Percentiles rank a stretch among this genome's conserved stretches.
These are phyloP conservation scores for Machaerirhynchus nigripectus DNA, from an alignment of 2,113 vertebrate species.

Conservation along the genomic window DNA sequence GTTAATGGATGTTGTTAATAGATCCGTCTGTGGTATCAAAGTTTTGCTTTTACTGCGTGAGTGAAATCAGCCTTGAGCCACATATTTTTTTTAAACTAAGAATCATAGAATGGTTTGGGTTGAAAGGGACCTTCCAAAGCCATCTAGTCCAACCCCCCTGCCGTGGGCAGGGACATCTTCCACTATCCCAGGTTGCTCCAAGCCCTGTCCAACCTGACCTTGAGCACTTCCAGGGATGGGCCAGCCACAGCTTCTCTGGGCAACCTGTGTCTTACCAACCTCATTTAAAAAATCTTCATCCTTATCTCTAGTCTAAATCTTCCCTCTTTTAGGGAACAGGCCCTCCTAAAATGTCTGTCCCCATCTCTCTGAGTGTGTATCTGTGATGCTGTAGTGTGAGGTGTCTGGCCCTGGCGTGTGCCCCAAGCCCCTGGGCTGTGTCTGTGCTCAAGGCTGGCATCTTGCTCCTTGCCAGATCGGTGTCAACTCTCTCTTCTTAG, in stretches of 20 bases:
- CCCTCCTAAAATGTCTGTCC: not conserved
- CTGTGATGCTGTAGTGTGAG: not conserved
- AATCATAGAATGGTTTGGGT: fast-evolving
- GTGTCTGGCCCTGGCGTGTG: not conserved
- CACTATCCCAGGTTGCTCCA: not conserved
- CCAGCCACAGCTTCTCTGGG: not conserved
- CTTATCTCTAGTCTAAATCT: not conserved
- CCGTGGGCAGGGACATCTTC: not conserved
- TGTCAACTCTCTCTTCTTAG: not conserved
- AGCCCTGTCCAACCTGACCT: not conserved
- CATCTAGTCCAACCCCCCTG: not conserved
- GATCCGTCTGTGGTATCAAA: not conserved
- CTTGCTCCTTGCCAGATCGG: not conserved
- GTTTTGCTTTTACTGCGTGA: not conserved
- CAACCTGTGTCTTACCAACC: not conserved
- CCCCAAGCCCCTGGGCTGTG: not conserved
- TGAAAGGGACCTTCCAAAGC: not conserved
- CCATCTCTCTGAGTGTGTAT: not conserved
- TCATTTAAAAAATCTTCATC: not conserved
- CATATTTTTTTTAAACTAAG: not conserved
- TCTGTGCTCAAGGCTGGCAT: not conserved
- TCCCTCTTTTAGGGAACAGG: not conserved
- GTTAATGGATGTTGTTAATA: not conserved
- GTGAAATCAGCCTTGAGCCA: not conserved
- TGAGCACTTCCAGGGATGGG: not conserved